Evolutionary conservation across 1,140 invertebrate genomes (phyloP).

Genomic region (Proales similis): DNA sequence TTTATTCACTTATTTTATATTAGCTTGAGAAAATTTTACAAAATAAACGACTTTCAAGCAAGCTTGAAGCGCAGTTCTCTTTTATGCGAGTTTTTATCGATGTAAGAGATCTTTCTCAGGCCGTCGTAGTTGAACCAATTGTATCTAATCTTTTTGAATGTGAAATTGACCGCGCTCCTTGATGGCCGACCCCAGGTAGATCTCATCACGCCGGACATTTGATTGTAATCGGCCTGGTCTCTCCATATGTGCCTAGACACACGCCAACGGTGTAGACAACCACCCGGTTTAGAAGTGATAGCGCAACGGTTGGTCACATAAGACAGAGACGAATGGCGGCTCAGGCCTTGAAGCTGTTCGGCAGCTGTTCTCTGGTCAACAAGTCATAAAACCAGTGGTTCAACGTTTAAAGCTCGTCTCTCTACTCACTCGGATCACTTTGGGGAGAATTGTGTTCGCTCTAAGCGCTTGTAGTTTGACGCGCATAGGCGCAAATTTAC

Average conservation of each 20-base stretch:
- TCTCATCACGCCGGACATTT: conserved; percentile 73
- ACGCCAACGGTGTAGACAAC: conserved; percentile 66
- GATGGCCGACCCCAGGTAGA: conserved; percentile 64
- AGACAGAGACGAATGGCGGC: conserved; percentile 62
- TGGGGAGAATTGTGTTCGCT: conserved; percentile 71
- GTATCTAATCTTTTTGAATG: conserved; percentile 27
- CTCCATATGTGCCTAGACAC: conserved; percentile 79
- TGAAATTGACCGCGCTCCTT: conserved; percentile 33
- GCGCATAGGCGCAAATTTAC: conserved; percentile 64
- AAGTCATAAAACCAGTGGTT: conserved; percentile 15
- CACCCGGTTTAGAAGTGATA: conserved; percentile 51
- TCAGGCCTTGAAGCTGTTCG: conserved; percentile 66
- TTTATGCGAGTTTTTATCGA: conserved; percentile 26
- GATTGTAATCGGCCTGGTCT: conserved; percentile 79
- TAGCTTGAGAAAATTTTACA: too few relatives aligned
- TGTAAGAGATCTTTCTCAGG: conserved; percentile 18
- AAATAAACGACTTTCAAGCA: too few relatives aligned
- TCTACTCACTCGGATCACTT: too few relatives aligned
- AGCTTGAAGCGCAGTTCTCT: conserved; percentile 18
- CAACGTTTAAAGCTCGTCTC: neutral
- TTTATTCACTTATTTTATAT: too few relatives aligned
- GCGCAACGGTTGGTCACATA: conserved; percentile 67
- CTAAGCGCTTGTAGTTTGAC: conserved; percentile 67
- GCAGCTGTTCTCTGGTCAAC: conserved; percentile 60
- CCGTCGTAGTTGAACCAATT: conserved; percentile 38